Conservation (phyloP, 2,113 vertebrate genomes). For the Burhinus bistriatus region DNA sequence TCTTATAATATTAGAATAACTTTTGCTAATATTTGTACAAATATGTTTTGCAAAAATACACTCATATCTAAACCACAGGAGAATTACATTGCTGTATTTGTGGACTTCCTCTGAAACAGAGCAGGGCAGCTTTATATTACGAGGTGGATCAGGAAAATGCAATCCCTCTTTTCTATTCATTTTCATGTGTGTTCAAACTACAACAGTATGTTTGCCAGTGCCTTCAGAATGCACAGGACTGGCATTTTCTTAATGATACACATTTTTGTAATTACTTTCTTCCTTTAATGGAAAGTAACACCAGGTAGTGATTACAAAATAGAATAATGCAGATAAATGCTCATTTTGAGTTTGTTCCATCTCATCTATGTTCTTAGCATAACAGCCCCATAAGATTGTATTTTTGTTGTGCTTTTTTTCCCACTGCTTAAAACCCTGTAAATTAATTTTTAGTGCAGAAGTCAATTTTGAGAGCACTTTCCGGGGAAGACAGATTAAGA, state of each 20-base stretch:
- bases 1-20: background rate
- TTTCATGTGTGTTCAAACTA: background rate
- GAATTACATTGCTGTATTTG: background rate
- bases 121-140: background rate
- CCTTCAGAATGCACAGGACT: background rate
- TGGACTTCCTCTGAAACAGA: background rate
- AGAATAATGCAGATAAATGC: background rate
- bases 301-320: background rate
- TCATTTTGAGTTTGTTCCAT: background rate
- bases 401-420: background rate
- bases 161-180: background rate
- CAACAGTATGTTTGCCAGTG: background rate
- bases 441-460: background rate
- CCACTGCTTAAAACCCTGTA: background rate
- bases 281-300: background rate
- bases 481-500: background rate
- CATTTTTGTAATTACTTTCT: background rate
- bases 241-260: background rate
- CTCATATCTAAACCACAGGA: background rate
- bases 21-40: background rate
- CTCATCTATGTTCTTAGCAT: background rate
- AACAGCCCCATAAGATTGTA: background rate
- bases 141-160: background rate
- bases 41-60: background rate
- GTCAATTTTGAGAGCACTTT: background rate